Evolutionary conservation across 2,113 vertebrate species (phyloP).

Genomic region (Sceloporus undulatus): DNA sequence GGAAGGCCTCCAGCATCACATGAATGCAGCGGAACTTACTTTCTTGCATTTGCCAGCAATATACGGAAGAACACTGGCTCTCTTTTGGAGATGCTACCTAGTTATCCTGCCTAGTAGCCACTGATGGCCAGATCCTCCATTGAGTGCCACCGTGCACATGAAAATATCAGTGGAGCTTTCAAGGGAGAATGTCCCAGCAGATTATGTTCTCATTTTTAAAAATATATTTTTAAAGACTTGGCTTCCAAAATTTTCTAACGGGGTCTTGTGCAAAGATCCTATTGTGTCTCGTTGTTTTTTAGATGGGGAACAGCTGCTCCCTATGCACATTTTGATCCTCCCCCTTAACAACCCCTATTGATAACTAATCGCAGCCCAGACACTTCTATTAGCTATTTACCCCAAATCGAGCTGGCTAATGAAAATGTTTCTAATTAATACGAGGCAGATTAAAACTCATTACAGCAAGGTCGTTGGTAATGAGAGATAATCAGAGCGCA

Average conservation of each 20-base stretch:
- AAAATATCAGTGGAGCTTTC: not conserved
- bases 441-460: slow-evolving; percentile 80
- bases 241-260: slow-evolving; percentile 24
- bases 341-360: slow-evolving; percentile 67
- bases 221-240: slow-evolving; percentile 26
- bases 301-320: slow-evolving; percentile 65
- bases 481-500: slow-evolving; percentile 79
- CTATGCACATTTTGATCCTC: slow-evolving; percentile 58
- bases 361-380: slow-evolving; percentile 74
- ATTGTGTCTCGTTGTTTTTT: slow-evolving; percentile 55
- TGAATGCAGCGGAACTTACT: too few species aligned
- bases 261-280: slow-evolving; percentile 29
- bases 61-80: too few species aligned
- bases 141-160: not conserved
- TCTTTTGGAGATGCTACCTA: too few species aligned
- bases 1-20: too few species aligned
- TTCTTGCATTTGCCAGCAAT: too few species aligned
- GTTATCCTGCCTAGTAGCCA: too few species aligned
- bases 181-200: not conserved
- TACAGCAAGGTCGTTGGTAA: slow-evolving; percentile 80
- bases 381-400: slow-evolving; percentile 78
- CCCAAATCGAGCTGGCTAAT: slow-evolving; percentile 75
- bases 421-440: slow-evolving; percentile 83
- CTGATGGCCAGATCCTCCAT: not conserved
- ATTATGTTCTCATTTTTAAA: not conserved